A percentile compares a stretch with the other conserved stretches of the same genome.
These are phyloP conservation scores for Cybosia mesomella DNA, from an alignment of 2,888 invertebrate species.

Conservation along the genomic window DNA sequence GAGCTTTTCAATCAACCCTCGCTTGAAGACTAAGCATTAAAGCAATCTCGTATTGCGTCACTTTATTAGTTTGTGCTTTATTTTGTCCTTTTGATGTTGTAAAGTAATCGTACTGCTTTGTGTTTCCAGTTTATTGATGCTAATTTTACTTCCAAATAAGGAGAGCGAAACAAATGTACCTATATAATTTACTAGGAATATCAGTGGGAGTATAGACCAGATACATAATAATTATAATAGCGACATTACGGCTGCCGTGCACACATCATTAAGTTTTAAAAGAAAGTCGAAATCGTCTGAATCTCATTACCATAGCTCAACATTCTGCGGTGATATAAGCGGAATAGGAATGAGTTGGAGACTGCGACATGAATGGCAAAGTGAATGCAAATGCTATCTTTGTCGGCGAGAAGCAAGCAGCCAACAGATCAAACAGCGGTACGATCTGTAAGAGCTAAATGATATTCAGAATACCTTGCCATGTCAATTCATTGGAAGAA, in stretches of 20 bases:
- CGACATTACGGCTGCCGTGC: conserved; percentile 48
- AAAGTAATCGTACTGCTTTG: conserved; percentile 73
- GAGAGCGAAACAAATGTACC: conserved; percentile 18
- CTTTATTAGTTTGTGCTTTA: conserved; percentile 83
- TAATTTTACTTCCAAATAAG: conserved; percentile 47
- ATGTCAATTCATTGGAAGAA: conserved; percentile 36
- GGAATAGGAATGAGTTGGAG: conserved; percentile 79
- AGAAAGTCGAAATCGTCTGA: conserved; percentile 74
- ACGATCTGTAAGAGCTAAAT: conserved; percentile 37
- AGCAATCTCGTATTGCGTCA: conserved; percentile 82
- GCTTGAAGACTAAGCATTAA: conserved; percentile 80
- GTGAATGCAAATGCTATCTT: conserved; percentile 82
- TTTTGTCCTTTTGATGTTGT: conserved; percentile 83
- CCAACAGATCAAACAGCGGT: conserved; percentile 65
- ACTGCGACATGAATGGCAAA: conserved; percentile 83
- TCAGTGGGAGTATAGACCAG: conserved; percentile 23
- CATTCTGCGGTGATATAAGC: conserved; percentile 69
- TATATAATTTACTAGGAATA: conserved; percentile 40
- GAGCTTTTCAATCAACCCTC: conserved; percentile 82
- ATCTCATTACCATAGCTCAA: conserved; percentile 76
- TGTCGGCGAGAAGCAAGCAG: conserved; percentile 69
- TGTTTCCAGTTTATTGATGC: conserved; percentile 57
- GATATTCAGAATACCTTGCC: conserved; percentile 30
- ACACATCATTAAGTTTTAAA: conserved; percentile 68
- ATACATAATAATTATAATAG: conserved; percentile 40